Evolutionary conservation across 2,113 vertebrate genomes (phyloP).

Genomic region (Cheilinus undulatus): DNA sequence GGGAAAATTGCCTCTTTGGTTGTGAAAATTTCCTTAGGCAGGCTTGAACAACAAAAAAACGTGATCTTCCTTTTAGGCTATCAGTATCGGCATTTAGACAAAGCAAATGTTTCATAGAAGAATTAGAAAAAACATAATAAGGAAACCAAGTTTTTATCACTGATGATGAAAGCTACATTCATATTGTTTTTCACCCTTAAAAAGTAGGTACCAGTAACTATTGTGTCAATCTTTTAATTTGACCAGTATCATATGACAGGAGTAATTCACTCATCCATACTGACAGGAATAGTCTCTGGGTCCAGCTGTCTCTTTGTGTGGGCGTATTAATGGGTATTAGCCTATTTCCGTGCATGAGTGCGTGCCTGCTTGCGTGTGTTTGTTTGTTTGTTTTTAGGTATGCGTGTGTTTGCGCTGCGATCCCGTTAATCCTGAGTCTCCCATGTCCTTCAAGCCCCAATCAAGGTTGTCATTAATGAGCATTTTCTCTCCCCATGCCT

Average conservation of each 20-base stretch:
- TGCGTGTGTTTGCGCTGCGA: constrained; percentile 42
- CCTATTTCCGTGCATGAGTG: too few species aligned
- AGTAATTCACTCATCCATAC: background rate
- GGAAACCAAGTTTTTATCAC: background rate
- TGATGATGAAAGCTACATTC: too few species aligned
- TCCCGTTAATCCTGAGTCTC: constrained; percentile 62
- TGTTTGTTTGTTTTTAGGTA: background rate
- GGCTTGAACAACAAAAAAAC: too few species aligned
- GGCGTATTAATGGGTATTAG: background rate
- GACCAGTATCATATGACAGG: background rate
- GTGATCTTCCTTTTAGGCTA: too few species aligned
- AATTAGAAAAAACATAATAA: too few species aligned
- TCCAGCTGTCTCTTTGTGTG: background rate
- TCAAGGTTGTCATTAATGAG: constrained; percentile 76
- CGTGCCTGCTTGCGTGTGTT: background rate
- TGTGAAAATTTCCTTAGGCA: too few species aligned
- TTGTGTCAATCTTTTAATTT: background rate
- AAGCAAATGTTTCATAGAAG: background rate
- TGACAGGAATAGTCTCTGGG: background rate
- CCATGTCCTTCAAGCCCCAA: constrained; percentile 69
- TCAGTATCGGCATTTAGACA: background rate
- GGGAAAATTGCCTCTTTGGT: too few species aligned
- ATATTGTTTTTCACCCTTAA: too few species aligned
- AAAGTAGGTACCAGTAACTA: too few species aligned
- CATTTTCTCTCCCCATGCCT: constrained; percentile 43